Percentiles rank a stretch among this genome's conserved stretches.
phyloP scores from a whole-genome alignment of 2,113 vertebrate species.

The Sphaerodactylus townsendi region DNA sequence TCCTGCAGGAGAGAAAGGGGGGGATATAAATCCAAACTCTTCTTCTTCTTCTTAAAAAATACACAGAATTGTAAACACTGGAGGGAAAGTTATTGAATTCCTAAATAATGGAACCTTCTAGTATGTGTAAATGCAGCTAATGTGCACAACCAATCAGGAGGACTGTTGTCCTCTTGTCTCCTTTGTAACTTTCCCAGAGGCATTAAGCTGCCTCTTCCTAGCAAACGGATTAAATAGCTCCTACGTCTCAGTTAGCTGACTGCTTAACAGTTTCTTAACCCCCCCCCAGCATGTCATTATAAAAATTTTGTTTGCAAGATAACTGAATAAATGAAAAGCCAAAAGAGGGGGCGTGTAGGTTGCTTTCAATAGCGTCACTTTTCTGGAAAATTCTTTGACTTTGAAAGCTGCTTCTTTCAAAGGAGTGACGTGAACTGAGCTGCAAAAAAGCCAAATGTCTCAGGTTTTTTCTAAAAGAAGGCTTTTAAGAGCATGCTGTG shows the following conservation, averaged over 20 bases:
- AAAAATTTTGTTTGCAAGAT: neutral
- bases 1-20: no score
- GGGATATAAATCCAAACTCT: no score
- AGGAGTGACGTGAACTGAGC: neutral
- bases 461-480: neutral
- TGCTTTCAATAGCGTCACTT: neutral
- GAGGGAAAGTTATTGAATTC: no score
- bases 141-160: neutral
- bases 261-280: neutral
- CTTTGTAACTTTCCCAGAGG: neutral
- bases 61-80: no score
- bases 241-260: neutral
- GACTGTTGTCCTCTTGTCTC: neutral
- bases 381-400: neutral
- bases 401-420: constrained; percentile 35
- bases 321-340: neutral
- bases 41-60: no score
- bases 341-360: fast-evolving
- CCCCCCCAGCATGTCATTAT: neutral
- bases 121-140: neutral
- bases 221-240: neutral
- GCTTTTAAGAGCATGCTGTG: neutral
- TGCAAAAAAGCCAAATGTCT: neutral
- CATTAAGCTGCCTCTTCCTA: neutral
- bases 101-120: no score